phyloP scores from a whole-genome alignment of 37 sponge, comb jelly and placozoan genomes.

The Axinella damicornis region DNA sequence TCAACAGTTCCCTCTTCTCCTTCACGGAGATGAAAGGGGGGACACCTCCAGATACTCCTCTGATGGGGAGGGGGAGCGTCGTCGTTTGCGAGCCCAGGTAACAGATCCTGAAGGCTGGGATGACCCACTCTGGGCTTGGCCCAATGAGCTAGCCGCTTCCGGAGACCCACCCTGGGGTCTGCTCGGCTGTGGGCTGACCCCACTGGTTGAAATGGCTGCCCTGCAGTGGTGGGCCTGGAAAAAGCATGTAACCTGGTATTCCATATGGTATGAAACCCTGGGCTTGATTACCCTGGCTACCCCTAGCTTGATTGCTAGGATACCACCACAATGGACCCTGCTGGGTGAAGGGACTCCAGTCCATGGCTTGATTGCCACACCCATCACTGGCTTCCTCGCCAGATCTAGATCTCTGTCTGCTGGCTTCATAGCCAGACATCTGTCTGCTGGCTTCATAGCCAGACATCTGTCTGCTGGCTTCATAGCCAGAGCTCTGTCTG shows the following conservation, averaged over 20 bases:
- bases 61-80: neutral
- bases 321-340: neutral
- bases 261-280: neutral
- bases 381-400: no score
- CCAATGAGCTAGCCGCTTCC: no score
- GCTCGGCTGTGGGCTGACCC: no score
- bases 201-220: neutral
- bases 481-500: neutral
- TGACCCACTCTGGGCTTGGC: no score
- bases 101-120: no score
- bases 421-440: no score
- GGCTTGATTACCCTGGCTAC: neutral
- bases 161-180: no score
- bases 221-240: neutral
- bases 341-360: neutral
- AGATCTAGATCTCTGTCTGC: no score
- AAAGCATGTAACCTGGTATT: neutral
- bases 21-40: slow-evolving; percentile 1
- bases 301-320: neutral
- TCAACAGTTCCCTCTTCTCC: slow-evolving; percentile 7
- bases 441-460: no score
- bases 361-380: neutral
- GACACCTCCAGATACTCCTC: neutral
- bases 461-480: neutral
- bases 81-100: no score